Evolutionary conservation across 2,797 vertebrate genomes (phyloP).

Genomic region (Myiotriccus ornatus): DNA sequence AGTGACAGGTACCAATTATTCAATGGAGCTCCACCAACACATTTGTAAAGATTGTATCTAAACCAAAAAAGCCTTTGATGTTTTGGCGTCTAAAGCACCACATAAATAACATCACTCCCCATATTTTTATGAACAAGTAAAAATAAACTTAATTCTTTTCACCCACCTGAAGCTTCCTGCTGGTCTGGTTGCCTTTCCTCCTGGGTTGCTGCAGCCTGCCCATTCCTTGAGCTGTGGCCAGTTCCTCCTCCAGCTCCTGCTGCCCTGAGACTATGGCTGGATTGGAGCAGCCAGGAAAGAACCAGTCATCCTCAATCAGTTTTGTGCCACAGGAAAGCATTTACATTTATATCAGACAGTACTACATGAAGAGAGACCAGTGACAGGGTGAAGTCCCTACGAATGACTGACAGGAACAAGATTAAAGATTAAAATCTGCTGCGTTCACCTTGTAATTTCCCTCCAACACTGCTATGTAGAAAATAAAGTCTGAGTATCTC

Average conservation of each 20-base stretch:
- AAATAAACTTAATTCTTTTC: background rate
- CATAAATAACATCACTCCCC: background rate
- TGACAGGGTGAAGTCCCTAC: constrained; percentile 43
- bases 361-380: constrained; percentile 32
- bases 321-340: constrained; percentile 93
- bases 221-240: constrained; percentile 82
- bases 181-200: constrained; percentile 62
- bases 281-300: constrained; percentile 99
- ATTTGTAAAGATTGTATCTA: background rate
- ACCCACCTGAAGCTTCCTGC: constrained; percentile 84
- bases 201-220: constrained; percentile 78
- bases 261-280: constrained; percentile 92
- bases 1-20: background rate
- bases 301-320: constrained; percentile 99
- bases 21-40: background rate
- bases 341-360: constrained; percentile 68
- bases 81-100: background rate
- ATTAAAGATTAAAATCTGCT: constrained; percentile 20
- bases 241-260: constrained; percentile 95
- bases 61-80: background rate
- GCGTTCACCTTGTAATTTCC: constrained; percentile 57
- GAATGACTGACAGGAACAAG: constrained; percentile 40
- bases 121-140: background rate
- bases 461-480: background rate
- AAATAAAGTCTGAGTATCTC: background rate